Evolutionary conservation across 2,113 vertebrate genomes (phyloP), one percentile per base, ranked within the genome.

Genomic region (Puntigrus tetrazona): DNA sequence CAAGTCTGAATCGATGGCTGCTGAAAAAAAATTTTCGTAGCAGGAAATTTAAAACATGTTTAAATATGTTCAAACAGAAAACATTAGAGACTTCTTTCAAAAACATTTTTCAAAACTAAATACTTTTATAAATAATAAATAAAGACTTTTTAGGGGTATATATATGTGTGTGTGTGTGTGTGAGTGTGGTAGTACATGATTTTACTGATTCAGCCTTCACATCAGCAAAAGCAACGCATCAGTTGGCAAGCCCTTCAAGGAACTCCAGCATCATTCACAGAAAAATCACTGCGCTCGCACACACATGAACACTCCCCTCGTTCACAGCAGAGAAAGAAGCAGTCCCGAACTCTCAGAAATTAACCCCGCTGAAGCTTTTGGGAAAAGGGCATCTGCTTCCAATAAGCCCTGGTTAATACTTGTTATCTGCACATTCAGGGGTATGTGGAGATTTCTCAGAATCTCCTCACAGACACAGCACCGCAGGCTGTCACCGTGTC

Each of bases 331-430:
- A 45, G 22, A 45, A 27, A 25, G 45, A 47, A 4, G 7, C 65
- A 80, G 65, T 18, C 29, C 55, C 41, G 36, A 85, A 73, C 69
- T 65, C 22, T 43, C 14, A 65, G 69, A 81, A 81, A 61, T 65
- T 29, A 74, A 81, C 69, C 78, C 78, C 41, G 31, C 78, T 45
- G 78, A 50, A 78, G n/a, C 5, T 85, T 78, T 74, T 78, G 79
- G n/a, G 55, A 81, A 85, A 74, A 80, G 27, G 55, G 43, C 84
- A 85, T 85, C 78, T 85, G 84, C 84, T 75, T 81, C 72, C 78
- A 85, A 81, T 81, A 81, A 81, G 31, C 38, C 27, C 50, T 1
- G 11, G 77, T 85, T 85, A 85, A 61, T 80, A 79, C 84, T 73
- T 61, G 52, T 85, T 79, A 74, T 85, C 84, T 85, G n/a, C 38